These are phyloP conservation scores for Euleptes europaea DNA, from an alignment of 2,113 vertebrate species.

Conservation along the genomic window DNA sequence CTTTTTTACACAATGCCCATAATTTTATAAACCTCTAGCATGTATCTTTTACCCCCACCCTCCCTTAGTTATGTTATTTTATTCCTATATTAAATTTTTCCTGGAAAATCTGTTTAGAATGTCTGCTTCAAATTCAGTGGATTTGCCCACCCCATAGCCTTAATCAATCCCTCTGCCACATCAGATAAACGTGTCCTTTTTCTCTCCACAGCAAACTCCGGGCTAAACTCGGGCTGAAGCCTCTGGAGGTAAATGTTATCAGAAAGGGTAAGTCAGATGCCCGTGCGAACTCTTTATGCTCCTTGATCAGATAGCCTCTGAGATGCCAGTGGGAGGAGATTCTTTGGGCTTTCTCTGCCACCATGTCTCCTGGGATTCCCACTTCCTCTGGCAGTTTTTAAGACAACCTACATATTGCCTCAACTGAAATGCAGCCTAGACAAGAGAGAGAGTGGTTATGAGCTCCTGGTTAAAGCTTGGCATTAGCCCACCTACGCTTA, in stretches of 20 bases:
- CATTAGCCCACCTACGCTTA: neutral
- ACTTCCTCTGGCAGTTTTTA: neutral
- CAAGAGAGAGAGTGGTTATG: neutral
- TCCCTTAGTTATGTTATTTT: no score
- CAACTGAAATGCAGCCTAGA: neutral
- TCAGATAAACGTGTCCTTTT: conserved; percentile 6
- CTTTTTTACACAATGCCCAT: no score
- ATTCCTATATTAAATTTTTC: no score
- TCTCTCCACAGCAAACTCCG: conserved; percentile 81
- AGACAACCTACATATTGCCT: neutral
- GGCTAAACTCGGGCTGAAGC: conserved; percentile 90
- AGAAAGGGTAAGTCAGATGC: conserved; percentile 78
- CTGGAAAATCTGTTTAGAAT: no score
- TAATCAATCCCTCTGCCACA: neutral
- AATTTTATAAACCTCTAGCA: no score
- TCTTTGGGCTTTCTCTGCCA: neutral
- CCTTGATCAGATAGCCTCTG: neutral
- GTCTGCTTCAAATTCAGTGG: no score
- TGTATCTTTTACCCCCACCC: no score
- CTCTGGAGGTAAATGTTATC: conserved; percentile 81
- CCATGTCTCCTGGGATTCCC: neutral
- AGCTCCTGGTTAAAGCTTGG: neutral
- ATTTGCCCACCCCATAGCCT: no score
- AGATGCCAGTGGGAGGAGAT: neutral
- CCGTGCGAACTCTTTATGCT: neutral